Conservation (phyloP, 2,888 invertebrate species). For the Euspilapteryx auroguttella region DNA sequence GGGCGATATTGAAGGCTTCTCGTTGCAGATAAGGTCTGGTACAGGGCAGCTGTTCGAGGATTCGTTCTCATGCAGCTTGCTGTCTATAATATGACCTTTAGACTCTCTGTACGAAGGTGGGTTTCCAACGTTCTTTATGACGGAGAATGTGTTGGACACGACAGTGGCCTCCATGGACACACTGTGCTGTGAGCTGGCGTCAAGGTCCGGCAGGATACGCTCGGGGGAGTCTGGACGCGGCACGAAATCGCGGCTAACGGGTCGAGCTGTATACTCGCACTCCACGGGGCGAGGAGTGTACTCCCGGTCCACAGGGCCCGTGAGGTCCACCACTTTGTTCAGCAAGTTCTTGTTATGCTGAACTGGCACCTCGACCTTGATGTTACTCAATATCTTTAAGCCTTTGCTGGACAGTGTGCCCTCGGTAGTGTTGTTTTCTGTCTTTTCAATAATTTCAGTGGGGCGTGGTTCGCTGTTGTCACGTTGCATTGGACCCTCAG, state of each 20-base stretch:
- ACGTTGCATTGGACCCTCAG: too few relatives aligned
- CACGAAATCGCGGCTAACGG: too few relatives aligned
- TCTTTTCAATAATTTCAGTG: too few relatives aligned
- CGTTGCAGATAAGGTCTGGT: conserved; percentile 53
- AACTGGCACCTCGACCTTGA: conserved; percentile 56
- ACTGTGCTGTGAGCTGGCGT: too few relatives aligned
- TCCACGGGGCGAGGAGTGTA: too few relatives aligned
- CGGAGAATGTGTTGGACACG: conserved; percentile 36
- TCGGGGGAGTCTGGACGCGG: conserved; percentile 36
- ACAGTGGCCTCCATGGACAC: conserved; percentile 20
- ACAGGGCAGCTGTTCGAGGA: conserved; percentile 46
- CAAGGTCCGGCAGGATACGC: conserved; percentile 41
- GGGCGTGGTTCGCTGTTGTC: too few relatives aligned
- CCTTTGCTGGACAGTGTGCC: conserved; percentile 28
- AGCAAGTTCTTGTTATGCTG: conserved; percentile 47
- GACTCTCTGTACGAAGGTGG: conserved; percentile 29
- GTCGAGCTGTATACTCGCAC: too few relatives aligned
- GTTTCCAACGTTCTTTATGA: conserved; percentile 45
- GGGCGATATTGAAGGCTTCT: conserved; percentile 52
- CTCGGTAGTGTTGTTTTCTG: conserved; percentile 13
- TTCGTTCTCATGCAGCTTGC: conserved; percentile 31
- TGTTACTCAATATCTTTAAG: conserved; percentile 53
- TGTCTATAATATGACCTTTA: conserved; percentile 20
- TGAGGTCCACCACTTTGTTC: conserved; percentile 46
- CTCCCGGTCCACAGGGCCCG: conserved; percentile 30